Evolutionary conservation across 2,113 vertebrate genomes (phyloP).

Genomic region (Ptilorrhoa leucosticta): DNA sequence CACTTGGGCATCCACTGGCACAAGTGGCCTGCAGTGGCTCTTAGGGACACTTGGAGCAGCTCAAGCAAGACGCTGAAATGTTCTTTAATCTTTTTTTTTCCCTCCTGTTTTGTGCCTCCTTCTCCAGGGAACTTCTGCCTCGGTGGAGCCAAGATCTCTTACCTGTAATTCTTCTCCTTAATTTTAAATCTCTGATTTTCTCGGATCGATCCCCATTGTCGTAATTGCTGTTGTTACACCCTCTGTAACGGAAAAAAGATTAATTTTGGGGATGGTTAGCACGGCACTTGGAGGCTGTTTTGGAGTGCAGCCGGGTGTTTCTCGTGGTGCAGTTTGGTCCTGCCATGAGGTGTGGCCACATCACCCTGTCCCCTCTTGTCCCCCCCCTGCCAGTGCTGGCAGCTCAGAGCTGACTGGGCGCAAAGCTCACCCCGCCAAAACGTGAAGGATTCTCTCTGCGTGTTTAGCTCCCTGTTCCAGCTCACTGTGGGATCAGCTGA

Average conservation of each 20-base stretch:
- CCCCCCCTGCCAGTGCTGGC: background rate
- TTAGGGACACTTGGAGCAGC: background rate
- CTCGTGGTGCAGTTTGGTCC: background rate
- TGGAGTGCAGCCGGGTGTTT: background rate
- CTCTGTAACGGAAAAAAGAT: background rate
- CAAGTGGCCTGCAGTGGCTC: background rate
- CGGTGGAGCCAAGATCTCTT: background rate
- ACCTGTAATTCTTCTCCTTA: background rate
- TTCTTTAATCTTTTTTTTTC: background rate
- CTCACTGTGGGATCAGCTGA: background rate
- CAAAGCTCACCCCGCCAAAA: background rate
- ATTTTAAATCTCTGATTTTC: background rate
- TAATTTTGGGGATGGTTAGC: background rate
- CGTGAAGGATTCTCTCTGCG: background rate
- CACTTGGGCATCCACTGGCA: background rate
- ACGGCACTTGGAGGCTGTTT: background rate
- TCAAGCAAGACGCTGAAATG: background rate
- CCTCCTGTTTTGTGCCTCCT: background rate
- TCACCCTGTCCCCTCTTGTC: background rate
- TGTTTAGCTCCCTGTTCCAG: background rate
- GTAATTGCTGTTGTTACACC: background rate
- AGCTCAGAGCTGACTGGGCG: background rate
- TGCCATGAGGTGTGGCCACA: background rate
- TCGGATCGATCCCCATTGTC: background rate
- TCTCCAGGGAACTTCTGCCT: background rate